Evolutionary conservation across 1,140 invertebrate species (phyloP), one percentile per base, ranked within the genome.

Genomic region (Panagrolaimus sp.): DNA sequence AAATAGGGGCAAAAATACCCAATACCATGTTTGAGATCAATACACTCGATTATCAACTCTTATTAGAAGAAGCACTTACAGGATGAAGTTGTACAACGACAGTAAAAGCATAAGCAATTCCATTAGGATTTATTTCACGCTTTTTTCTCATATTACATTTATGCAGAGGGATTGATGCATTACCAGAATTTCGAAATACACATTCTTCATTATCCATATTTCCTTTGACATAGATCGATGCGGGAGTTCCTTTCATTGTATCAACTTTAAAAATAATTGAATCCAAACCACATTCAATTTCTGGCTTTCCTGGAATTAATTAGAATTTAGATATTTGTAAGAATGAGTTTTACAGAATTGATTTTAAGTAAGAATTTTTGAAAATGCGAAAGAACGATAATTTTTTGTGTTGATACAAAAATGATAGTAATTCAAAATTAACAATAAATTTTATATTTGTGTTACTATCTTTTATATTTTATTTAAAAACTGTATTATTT

Each of bases 1-100:
- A n/a, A n/a, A n/a, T n/a, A n/a, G n/a, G n/a, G n/a, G n/a, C n/a
- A n/a, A n/a, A n/a, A n/a, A n/a, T n/a, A n/a, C n/a, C n/a, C n/a
- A n/a, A n/a, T n/a, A n/a, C n/a, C n/a, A n/a, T n/a, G n/a, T n/a
- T n/a, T n/a, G n/a, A n/a, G n/a, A n/a, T n/a, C n/a, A n/a, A n/a
- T n/a, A n/a, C n/a, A n/a, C n/a, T n/a, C n/a, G n/a, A n/a, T n/a
- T n/a, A n/a, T n/a, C n/a, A n/a, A n/a, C n/a, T n/a, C n/a, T n/a
- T n/a, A n/a, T n/a, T n/a, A n/a, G n/a, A n/a, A n/a, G n/a, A n/a
- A n/a, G n/a, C n/a, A 8, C 64, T 63, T 3, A 80, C 70, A 16
- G 79, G 79, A 79, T 81, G 79, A 13, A 83, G 62, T 68, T 81
- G 79, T 16, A 81, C 77, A 38, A 83, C 69, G 11, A 81, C 70